Percentiles rank a stretch among this genome's conserved stretches.
phyloP scores from a whole-genome alignment of 2,888 invertebrate genomes.

The Herminia tarsipennalis region DNA sequence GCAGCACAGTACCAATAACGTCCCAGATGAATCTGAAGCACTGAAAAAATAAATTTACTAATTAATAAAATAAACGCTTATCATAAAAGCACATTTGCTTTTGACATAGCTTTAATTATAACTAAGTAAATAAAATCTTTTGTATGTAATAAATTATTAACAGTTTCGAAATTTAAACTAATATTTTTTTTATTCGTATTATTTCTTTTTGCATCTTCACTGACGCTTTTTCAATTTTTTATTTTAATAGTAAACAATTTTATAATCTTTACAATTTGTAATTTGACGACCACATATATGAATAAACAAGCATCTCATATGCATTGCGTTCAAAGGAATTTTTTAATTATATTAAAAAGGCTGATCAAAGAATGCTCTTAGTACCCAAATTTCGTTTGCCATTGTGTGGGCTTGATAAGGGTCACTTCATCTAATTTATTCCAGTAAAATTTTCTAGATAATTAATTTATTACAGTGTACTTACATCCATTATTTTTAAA shows the following conservation, averaged over 20 bases:
- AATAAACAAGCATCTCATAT: no score
- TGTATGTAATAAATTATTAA: no score
- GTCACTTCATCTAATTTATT: slow-evolving; percentile 58
- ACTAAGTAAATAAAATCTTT: slow-evolving; percentile 22
- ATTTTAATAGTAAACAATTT: slow-evolving; percentile 11
- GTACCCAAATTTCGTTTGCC: slow-evolving; percentile 50
- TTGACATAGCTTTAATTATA: slow-evolving; percentile 35
- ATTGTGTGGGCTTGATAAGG: slow-evolving; percentile 58
- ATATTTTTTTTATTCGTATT: no score
- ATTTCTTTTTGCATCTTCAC: slow-evolving; percentile 24
- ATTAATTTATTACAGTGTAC: slow-evolving; percentile 32
- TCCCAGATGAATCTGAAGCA: slow-evolving; percentile 82
- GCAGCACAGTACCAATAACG: slow-evolving; percentile 57
- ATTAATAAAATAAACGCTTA: slow-evolving; percentile 43
- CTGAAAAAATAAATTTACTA: slow-evolving; percentile 52
- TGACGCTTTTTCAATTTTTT: slow-evolving; percentile 33
- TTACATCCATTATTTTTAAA: slow-evolving; percentile 15
- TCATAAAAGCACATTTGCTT: slow-evolving; percentile 31
- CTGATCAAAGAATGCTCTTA: slow-evolving; percentile 50
- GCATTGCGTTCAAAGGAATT: slow-evolving; percentile 30
- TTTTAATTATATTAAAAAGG: slow-evolving; percentile 46
- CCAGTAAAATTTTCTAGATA: slow-evolving; percentile 36
- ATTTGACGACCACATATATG: no score
- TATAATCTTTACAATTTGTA: background rate
- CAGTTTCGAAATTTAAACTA: no score